A percentile compares a stretch with the other conserved stretches of the same genome.
Evolutionary conservation across 2,113 vertebrate species (phyloP).

Genomic region (Grammomys surdaster): DNA sequence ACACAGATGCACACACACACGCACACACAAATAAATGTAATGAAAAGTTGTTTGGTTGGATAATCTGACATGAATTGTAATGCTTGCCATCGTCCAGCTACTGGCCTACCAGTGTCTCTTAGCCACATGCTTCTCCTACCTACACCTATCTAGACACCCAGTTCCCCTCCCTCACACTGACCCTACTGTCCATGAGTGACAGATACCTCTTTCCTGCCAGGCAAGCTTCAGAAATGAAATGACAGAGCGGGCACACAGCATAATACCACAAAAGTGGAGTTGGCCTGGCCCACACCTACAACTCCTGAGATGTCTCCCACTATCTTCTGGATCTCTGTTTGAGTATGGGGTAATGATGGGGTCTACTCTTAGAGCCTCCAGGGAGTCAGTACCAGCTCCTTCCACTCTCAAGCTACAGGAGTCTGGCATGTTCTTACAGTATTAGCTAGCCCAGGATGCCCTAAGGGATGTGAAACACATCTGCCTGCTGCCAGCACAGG

Average conservation of each 20-base stretch:
- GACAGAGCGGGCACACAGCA: rapidly evolving
- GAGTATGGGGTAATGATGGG: rapidly evolving
- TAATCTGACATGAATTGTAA: neutral
- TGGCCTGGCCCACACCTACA: neutral
- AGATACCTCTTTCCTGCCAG: neutral
- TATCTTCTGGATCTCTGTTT: rapidly evolving
- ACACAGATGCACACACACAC: neutral
- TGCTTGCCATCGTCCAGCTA: neutral
- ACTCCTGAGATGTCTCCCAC: neutral
- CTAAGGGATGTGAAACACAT: rapidly evolving
- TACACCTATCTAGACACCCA: neutral
- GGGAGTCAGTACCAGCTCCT: neutral
- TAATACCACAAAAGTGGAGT: neutral
- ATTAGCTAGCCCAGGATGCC: neutral
- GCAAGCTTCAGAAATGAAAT: neutral
- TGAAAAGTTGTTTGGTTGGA: neutral
- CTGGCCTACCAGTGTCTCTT: rapidly evolving
- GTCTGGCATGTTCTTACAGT: too few relatives aligned
- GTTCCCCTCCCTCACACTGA: rapidly evolving
- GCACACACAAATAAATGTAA: neutral
- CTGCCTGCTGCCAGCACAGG: rapidly evolving
- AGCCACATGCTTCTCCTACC: neutral
- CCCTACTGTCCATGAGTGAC: neutral
- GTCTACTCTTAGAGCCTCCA: neutral
- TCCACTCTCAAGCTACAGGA: neutral